phyloP scores from a whole-genome alignment of 92 coral and sea anemone species.

The Nematostella vectensis region DNA sequence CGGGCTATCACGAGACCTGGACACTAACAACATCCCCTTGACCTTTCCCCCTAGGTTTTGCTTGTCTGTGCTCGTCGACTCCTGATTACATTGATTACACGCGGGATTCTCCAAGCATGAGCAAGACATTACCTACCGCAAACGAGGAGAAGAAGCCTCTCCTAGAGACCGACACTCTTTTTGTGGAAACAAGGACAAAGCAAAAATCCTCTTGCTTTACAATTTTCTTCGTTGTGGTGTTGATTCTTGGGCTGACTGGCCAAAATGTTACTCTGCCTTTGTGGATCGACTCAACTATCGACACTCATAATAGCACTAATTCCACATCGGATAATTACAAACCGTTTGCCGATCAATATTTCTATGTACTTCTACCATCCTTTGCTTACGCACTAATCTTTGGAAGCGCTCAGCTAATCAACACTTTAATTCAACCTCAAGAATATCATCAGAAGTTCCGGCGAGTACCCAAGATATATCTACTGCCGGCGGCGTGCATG shows the following conservation, averaged over 20 bases:
- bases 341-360: constrained; percentile 46
- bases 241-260: constrained; percentile 22
- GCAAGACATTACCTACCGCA: no score
- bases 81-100: no score
- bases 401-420: constrained; percentile 16
- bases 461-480: constrained; percentile 12
- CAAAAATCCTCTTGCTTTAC: no score
- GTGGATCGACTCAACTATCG: constrained; percentile 28
- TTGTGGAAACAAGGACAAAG: no score
- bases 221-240: constrained; percentile 36
- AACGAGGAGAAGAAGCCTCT: no score
- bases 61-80: no score
- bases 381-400: constrained; percentile 47
- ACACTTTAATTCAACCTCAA: neutral
- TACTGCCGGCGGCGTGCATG: constrained; percentile 5
- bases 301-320: neutral
- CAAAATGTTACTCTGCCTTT: constrained; percentile 30
- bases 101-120: no score
- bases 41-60: no score
- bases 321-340: neutral
- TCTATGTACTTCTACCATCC: constrained; percentile 41
- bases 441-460: neutral
- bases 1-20: no score
- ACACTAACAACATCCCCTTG: no score
- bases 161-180: no score